These are phyloP conservation scores for Papilio xuthus DNA, from an alignment of 1,140 invertebrate genomes.

Conservation along the genomic window DNA sequence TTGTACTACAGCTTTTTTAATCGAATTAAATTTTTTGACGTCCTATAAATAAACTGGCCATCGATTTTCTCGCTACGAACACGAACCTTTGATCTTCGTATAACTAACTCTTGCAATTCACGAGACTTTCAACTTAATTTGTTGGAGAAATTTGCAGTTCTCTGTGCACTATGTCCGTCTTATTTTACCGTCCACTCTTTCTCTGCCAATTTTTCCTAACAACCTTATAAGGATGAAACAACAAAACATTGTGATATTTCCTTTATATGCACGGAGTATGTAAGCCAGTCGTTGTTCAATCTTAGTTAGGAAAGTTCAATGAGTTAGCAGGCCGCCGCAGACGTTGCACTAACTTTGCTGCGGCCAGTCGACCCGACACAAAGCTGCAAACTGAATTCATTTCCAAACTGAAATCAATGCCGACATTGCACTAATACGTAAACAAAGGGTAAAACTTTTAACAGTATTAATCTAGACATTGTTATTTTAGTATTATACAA, in stretches of 20 bases:
- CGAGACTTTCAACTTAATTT: not conserved
- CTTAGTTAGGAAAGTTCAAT: constrained; percentile 12
- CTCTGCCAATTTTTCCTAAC: no score
- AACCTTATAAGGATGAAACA: no score
- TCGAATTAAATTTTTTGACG: not conserved
- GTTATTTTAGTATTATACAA: no score
- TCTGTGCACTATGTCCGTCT: no score
- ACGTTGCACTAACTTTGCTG: not conserved
- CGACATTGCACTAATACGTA: not conserved
- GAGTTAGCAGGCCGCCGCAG: not conserved
- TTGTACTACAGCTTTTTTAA: not conserved
- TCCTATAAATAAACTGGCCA: not conserved
- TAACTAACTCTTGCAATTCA: not conserved
- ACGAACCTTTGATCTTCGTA: not conserved
- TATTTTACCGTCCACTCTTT: no score
- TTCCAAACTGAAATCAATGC: not conserved
- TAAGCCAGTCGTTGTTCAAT: constrained; percentile 9
- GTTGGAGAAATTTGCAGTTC: not conserved
- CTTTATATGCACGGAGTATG: not conserved
- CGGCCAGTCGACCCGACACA: not conserved
- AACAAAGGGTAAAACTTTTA: not conserved
- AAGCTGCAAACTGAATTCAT: constrained; percentile 16
- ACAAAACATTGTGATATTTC: no score
- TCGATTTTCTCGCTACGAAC: not conserved
- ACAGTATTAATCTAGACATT: not conserved